phyloP scores from a whole-genome alignment of 2,113 vertebrate genomes.

The Pithys albifrons region DNA sequence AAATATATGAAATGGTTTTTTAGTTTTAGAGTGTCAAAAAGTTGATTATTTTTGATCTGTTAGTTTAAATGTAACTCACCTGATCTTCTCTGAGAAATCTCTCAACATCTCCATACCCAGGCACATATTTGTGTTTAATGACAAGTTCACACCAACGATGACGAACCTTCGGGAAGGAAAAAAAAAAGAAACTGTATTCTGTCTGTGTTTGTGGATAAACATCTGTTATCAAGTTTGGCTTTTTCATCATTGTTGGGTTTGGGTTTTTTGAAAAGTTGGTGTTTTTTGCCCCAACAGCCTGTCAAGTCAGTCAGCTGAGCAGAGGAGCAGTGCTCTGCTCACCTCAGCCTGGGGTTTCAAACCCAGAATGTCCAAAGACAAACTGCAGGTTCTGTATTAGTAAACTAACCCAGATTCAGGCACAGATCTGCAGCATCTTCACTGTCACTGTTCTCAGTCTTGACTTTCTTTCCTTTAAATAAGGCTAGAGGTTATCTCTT shows the following conservation, averaged over 20 bases:
- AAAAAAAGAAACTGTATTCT: background rate
- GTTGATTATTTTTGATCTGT: background rate
- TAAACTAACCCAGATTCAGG: background rate
- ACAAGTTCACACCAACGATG: conserved; percentile 97
- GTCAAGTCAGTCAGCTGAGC: background rate
- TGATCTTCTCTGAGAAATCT: conserved; percentile 88
- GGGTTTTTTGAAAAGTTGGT: background rate
- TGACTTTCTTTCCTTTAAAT: background rate
- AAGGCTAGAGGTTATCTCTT: background rate
- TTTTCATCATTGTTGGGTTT: background rate
- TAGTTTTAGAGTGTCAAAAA: background rate
- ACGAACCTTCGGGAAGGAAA: conserved; percentile 77
- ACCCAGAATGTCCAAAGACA: background rate
- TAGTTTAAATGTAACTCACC: conserved; percentile 67
- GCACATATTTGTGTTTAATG: conserved; percentile 82
- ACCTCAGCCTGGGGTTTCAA: fast-evolving
- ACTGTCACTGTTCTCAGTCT: background rate
- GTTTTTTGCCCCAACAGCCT: background rate
- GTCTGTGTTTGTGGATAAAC: background rate
- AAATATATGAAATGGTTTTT: background rate
- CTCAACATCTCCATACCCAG: conserved; percentile 84
- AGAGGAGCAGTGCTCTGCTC: fast-evolving
- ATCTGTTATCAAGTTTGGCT: background rate
- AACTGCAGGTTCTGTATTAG: background rate
- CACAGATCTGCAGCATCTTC: background rate